phyloP scores from a whole-genome alignment of 1,140 invertebrate genomes.

The Platorchestia sp. region DNA sequence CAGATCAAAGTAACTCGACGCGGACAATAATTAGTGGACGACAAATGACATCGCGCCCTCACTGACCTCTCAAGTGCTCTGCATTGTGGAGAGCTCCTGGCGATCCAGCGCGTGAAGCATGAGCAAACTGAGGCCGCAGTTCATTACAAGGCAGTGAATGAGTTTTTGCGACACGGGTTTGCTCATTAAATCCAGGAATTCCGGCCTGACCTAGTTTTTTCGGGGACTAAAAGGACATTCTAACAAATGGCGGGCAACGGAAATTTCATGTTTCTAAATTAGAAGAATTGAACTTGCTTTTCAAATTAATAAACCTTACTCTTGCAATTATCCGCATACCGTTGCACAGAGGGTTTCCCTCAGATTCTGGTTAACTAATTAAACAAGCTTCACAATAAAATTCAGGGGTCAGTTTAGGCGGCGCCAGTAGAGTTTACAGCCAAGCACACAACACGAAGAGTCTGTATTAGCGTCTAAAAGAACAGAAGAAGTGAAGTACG shows the following conservation, averaged over 20 bases:
- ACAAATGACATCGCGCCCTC: no score
- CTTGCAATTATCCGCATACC: background rate
- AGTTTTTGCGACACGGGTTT: background rate
- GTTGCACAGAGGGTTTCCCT: background rate
- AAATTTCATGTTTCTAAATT: background rate
- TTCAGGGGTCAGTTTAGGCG: background rate
- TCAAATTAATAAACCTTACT: background rate
- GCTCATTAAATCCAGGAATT: background rate
- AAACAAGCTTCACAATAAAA: background rate
- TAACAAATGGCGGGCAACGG: background rate
- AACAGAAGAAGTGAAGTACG: no score
- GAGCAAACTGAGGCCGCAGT: background rate
- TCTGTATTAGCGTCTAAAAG: background rate
- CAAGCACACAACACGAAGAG: background rate
- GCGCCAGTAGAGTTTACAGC: background rate
- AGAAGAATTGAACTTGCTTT: background rate
- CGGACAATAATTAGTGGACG: no score
- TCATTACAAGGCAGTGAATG: background rate
- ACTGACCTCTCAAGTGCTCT: background rate
- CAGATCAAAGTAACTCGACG: no score
- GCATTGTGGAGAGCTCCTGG: background rate
- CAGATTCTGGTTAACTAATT: background rate
- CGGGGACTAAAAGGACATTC: background rate
- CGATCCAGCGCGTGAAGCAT: background rate
- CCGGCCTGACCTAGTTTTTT: background rate